phyloP scores from a whole-genome alignment of 2,888 invertebrate species.

The Timema cristinae region DNA sequence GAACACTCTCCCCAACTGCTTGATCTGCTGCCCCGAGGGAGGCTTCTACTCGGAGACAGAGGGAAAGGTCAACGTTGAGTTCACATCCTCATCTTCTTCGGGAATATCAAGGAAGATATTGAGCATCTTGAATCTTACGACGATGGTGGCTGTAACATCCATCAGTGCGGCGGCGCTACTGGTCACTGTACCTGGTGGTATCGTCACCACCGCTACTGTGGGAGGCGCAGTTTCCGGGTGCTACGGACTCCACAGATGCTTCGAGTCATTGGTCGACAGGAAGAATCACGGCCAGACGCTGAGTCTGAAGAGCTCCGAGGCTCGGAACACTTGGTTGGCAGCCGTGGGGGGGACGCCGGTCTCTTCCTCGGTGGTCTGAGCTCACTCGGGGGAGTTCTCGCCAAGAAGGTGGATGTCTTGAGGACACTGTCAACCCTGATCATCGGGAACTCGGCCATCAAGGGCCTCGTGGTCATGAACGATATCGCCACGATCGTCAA shows the following conservation, averaged over 20 bases:
- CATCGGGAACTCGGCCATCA: slow-evolving; percentile 15
- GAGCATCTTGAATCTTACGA: slow-evolving; percentile 14
- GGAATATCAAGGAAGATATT: background rate
- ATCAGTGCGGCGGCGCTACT: slow-evolving; percentile 18
- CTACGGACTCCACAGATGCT: slow-evolving; percentile 11
- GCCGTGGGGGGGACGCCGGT: slow-evolving; percentile 9
- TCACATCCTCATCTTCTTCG: slow-evolving; percentile 10
- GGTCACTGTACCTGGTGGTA: slow-evolving; percentile 16
- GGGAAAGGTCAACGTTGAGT: slow-evolving; percentile 10
- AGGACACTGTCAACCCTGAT: background rate
- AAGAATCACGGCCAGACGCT: slow-evolving; percentile 19
- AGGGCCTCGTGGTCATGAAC: slow-evolving; percentile 16
- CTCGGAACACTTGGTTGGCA: slow-evolving; percentile 12
- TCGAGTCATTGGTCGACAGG: slow-evolving; percentile 18
- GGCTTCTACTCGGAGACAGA: slow-evolving; percentile 19
- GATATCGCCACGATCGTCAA: slow-evolving; percentile 12
- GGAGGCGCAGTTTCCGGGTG: slow-evolving; percentile 18
- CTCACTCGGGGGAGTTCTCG: background rate
- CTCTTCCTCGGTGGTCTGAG: background rate
- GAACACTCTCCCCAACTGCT: slow-evolving; percentile 18
- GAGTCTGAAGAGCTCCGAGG: slow-evolving; percentile 18
- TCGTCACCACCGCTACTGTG: slow-evolving; percentile 13
- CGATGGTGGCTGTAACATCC: slow-evolving; percentile 10
- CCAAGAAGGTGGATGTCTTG: background rate
- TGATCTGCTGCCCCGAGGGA: slow-evolving; percentile 18